These are phyloP conservation scores for Tretioscincus oriximinensis DNA, from an alignment of 2,113 vertebrate species.

Conservation along the genomic window DNA sequence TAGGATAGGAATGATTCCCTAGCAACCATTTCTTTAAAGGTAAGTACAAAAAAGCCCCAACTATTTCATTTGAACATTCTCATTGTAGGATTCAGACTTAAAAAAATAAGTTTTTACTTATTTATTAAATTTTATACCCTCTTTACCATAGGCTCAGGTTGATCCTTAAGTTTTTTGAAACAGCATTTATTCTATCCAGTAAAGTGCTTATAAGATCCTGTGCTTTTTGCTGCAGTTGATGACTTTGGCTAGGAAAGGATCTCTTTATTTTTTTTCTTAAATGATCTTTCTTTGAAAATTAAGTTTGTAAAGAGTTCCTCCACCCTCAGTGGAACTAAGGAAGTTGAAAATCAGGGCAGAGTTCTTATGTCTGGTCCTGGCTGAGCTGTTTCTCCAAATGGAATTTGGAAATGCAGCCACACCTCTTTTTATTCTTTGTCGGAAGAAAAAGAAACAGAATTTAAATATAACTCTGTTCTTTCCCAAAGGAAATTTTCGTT, in stretches of 20 bases:
- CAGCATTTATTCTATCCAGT: neutral
- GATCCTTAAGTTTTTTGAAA: neutral
- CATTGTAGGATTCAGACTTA: no score
- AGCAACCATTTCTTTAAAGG: no score
- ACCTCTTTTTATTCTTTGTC: constrained; percentile 6
- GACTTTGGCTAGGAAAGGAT: neutral
- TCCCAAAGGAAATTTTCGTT: constrained; percentile 49
- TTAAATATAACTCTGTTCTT: constrained; percentile 34
- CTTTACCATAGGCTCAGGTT: no score
- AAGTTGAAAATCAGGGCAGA: constrained; percentile 15
- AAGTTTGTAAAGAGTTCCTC: constrained; percentile 1
- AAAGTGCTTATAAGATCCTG: neutral
- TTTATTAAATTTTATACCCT: no score
- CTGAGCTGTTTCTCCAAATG: constrained; percentile 13
- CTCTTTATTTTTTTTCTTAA: constrained; percentile 20
- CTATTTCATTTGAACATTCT: no score
- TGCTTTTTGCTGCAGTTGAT: neutral
- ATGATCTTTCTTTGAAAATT: constrained; percentile 22
- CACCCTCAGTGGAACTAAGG: constrained; percentile 11
- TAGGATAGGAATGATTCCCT: no score
- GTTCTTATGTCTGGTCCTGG: constrained; percentile 11
- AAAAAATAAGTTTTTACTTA: no score
- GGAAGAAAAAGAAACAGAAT: constrained; percentile 39
- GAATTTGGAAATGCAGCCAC: constrained; percentile 23
- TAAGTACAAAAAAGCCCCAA: no score